Evolutionary conservation across 1,140 invertebrate genomes (phyloP), one percentile per base, ranked within the genome.

Genomic region (Yoshiicerus persimilis): DNA sequence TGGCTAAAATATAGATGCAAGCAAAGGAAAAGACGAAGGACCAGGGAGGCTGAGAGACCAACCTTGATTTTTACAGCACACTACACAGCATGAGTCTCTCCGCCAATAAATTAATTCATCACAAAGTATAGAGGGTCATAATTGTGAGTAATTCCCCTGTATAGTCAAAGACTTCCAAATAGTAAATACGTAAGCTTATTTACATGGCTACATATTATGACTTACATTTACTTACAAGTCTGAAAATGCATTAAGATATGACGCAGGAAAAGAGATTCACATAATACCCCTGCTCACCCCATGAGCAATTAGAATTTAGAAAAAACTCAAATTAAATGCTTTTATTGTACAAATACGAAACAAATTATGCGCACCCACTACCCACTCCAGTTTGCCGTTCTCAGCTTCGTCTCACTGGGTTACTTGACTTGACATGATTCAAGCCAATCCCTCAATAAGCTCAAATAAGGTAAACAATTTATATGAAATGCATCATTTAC

Each of bases 391-490:
- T 80, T 36, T 80, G 32, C 75, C 23, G 11, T 75, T 11, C 32
- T 75, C 30, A 30, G 2, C n/a, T 23, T n/a, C 32, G 32, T 80
- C 13, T 36, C 75, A 34, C 32, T 80, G 32, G 30, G 32, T 80
- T 80, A 38, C 30, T 70, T 36, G 75, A 56, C 47, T 83, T 83
- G 38, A 39, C 32, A 83, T 36, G 77, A 83, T 30, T 39, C 77
- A 83, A 30, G 83, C 83, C 83, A 47, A 47, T 84, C 41, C 41
- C 75, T 84, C 41, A 84, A 47, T 84, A 41, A 56, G 41, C 38
- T 47, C 83, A 84, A 84, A 84, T 84, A 84, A 84, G 83, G 83
- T 84, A 84, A 84, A 84, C 83, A 84, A 84, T 84, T 84, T 84
- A 84, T 84, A 84, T 56, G 38, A 84, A 84, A 84, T 84, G 83